Conservation (phyloP, 2,113 vertebrate genomes). For the Menidia beryllina region DNA sequence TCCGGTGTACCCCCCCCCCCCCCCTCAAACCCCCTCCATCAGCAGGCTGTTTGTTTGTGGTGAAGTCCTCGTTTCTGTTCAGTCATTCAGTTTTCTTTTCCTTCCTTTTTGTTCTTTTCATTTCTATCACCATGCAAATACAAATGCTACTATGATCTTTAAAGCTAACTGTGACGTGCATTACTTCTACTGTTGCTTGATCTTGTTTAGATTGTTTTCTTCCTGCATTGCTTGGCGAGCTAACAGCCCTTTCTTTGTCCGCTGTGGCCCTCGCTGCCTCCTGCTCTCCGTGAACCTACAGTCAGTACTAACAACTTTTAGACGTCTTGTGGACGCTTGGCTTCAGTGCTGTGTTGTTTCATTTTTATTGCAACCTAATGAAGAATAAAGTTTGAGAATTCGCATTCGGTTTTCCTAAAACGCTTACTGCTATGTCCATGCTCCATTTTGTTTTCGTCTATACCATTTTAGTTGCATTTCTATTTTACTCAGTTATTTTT, state of each 20-base stretch:
- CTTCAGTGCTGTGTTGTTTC: constrained; percentile 94
- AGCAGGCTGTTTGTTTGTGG: constrained; percentile 65
- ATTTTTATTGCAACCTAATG: constrained; percentile 89
- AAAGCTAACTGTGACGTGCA: constrained; percentile 88
- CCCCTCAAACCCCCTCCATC: constrained; percentile 25
- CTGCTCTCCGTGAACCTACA: constrained; percentile 86
- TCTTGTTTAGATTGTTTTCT: constrained; percentile 78
- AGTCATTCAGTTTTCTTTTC: constrained; percentile 51
- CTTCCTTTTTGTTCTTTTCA: constrained; percentile 39
- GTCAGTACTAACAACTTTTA: constrained; percentile 93
- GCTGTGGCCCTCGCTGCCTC: constrained; percentile 86
- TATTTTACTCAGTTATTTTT: constrained; percentile 88
- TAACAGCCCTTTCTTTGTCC: constrained; percentile 84
- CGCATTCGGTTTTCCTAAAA: constrained; percentile 85
- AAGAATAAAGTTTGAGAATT: constrained; percentile 73
- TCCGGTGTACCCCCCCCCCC: not conserved
- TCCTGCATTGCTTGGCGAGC: constrained; percentile 84
- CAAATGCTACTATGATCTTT: constrained; percentile 76
- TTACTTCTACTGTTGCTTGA: constrained; percentile 82
- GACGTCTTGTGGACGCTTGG: constrained; percentile 93
- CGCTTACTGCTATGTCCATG: constrained; percentile 77
- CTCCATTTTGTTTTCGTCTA: constrained; percentile 63
- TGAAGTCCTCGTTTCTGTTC: constrained; percentile 69
- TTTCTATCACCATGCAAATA: constrained; percentile 67
- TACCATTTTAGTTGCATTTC: constrained; percentile 86